Base-by-base conservation (phyloP, 2,113 vertebrate genomes). In the Centrocercus urophasianus region DNA sequence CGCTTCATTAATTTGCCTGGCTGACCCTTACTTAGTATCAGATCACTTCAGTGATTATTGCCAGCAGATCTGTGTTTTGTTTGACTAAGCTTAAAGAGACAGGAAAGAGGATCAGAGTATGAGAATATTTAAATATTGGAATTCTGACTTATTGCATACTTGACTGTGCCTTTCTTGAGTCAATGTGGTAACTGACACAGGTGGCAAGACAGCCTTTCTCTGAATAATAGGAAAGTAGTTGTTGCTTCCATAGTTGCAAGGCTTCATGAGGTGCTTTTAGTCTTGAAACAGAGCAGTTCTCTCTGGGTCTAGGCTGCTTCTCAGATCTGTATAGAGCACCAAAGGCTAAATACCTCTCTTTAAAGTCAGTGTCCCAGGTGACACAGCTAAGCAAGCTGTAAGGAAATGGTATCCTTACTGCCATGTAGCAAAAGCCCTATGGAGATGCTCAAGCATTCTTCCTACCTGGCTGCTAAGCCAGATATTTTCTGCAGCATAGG, bases 1-100 rank as follows among this genome's bases (percentile, higher is more conserved):
- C 52, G 48, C 63, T 5, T 93, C 72, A 61, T 89, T 95, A 91
- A 90, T 94, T 90, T 89, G 63, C 61, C 65, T 83, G 76, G 52
- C 45, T 89, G 87, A 80, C 77, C 74, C 86, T 90, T 83, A 59
- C 65, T 91, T 91, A 66, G 77, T 28, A 61, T 80, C 61, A 93
- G 71, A 87, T 90, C 66, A 70, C 66, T 74, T 93, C 38, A 6
- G 60, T 92, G 83, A 75, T 81, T 80, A 63, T 57, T 93, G 64
- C 52, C 72, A 75, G 75, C 19, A 69, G 65, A 87, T 80, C 57
- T 78, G 30, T 92, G 61, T 38, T 80, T 69, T 93, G 66, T 79
- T 91, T 78, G 30, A 32, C 78, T 87, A 90, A 64, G 43, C 24
- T 67, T 72, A 61, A 73, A 70, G 69, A 82, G 43, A 69, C n/a